phyloP scores from a whole-genome alignment of 2,113 vertebrate genomes.

The Chamaea fasciata region DNA sequence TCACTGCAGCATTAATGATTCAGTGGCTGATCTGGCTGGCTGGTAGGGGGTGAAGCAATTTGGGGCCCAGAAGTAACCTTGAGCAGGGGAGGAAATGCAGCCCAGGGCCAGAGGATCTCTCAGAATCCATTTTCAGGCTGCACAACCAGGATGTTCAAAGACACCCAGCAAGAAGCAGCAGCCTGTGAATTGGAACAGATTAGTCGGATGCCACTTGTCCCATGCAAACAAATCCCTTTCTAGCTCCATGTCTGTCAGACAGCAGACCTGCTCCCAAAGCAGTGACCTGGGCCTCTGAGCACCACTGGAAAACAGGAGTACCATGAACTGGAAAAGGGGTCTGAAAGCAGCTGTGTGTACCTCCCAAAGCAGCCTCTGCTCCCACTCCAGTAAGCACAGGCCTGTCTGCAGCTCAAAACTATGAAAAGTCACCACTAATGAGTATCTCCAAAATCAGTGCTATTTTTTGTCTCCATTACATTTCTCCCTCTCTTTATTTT shows the following conservation, averaged over 20 bases:
- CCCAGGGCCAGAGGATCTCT: neutral
- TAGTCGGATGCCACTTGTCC: neutral
- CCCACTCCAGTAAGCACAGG: neutral
- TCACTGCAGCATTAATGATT: neutral
- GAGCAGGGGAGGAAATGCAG: neutral
- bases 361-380: neutral
- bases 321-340: neutral
- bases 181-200: neutral
- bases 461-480: neutral
- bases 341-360: neutral
- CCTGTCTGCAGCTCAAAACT: neutral
- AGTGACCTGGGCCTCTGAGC: neutral
- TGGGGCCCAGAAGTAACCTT: neutral
- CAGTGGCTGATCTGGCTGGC: fast-evolving
- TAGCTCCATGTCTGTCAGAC: neutral
- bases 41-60: neutral
- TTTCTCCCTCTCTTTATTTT: neutral
- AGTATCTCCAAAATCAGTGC: neutral
- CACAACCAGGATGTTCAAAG: neutral
- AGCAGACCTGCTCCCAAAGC: neutral
- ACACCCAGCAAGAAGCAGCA: neutral
- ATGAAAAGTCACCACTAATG: neutral
- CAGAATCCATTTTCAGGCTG: neutral
- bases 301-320: neutral
- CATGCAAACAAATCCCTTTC: neutral